These are phyloP conservation scores for Brachirus orientalis DNA, from an alignment of 2,113 vertebrate species.

Conservation along the genomic window DNA sequence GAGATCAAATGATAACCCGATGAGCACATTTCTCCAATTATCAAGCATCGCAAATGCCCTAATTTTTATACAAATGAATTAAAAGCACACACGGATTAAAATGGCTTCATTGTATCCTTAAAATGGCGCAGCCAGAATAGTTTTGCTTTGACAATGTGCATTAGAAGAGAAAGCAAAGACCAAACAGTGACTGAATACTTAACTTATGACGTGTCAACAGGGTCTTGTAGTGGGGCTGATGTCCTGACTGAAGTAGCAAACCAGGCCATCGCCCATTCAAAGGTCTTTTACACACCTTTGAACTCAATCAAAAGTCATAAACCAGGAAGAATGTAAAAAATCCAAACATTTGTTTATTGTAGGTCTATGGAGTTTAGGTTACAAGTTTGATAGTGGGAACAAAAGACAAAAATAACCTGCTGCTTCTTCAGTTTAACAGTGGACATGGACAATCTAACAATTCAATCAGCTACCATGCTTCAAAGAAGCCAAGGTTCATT, in stretches of 20 bases:
- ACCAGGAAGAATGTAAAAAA: conserved; percentile 78
- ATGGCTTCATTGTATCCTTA: conserved; percentile 59
- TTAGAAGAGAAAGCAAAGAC: conserved; percentile 23
- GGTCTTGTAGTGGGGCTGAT: conserved; percentile 12
- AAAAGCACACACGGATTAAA: conserved; percentile 4
- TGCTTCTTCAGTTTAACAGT: conserved; percentile 46
- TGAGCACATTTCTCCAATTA: conserved; percentile 30
- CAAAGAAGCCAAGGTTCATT: conserved; percentile 33
- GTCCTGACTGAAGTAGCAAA: conserved; percentile 53
- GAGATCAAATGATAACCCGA: conserved; percentile 25
- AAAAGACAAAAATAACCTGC: conserved; percentile 53
- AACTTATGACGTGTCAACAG: conserved; percentile 29
- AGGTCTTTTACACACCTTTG: conserved; percentile 79
- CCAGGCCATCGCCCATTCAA: conserved; percentile 63
- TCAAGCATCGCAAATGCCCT: conserved; percentile 19
- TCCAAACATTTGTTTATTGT: conserved; percentile 82
- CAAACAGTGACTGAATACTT: conserved; percentile 16
- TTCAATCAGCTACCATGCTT: conserved; percentile 52
- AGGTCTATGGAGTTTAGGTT: conserved; percentile 75
- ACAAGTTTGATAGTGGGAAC: conserved; percentile 73
- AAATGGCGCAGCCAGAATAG: conserved; percentile 48
- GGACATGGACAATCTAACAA: conserved; percentile 60
- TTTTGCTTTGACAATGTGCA: conserved; percentile 21
- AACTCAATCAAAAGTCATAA: conserved; percentile 76
- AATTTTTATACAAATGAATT: conserved; percentile 17